These are phyloP conservation scores for Eurystomus glaucurus DNA, from an alignment of 2,797 vertebrate species.

Conservation along the genomic window DNA sequence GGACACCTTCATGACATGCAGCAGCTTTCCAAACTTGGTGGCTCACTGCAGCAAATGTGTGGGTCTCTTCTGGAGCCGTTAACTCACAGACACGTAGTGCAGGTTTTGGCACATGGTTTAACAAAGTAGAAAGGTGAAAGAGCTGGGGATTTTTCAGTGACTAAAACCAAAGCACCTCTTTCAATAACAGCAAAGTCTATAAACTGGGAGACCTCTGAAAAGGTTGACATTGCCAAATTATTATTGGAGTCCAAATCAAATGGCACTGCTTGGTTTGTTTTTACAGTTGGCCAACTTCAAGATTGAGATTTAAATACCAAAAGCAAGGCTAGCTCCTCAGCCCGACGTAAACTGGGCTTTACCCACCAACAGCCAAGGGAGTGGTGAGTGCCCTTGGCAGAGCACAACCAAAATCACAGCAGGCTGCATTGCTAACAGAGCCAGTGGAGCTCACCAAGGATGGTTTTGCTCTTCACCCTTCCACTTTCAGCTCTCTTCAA, in stretches of 20 bases:
- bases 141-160: neutral
- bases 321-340: slow-evolving; percentile 1
- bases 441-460: neutral
- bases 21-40: neutral
- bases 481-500: neutral
- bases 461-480: neutral
- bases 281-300: slow-evolving; percentile 18
- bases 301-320: neutral
- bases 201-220: slow-evolving; percentile 33
- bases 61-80: neutral
- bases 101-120: neutral
- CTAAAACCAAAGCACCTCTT: slow-evolving; percentile 28
- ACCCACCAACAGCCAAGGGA: neutral
- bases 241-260: slow-evolving; percentile 43
- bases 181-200: neutral
- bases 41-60: neutral
- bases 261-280: slow-evolving; percentile 48
- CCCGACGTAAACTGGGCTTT: neutral
- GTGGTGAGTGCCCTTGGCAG: neutral
- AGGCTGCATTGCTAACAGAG: rapidly evolving
- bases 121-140: neutral
- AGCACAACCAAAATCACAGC: rapidly evolving
- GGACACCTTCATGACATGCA: neutral
- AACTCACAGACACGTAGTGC: rapidly evolving
- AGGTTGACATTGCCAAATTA: slow-evolving; percentile 38